phyloP scores from a whole-genome alignment of 2,797 vertebrate genomes.

The Melopsittacus undulatus region DNA sequence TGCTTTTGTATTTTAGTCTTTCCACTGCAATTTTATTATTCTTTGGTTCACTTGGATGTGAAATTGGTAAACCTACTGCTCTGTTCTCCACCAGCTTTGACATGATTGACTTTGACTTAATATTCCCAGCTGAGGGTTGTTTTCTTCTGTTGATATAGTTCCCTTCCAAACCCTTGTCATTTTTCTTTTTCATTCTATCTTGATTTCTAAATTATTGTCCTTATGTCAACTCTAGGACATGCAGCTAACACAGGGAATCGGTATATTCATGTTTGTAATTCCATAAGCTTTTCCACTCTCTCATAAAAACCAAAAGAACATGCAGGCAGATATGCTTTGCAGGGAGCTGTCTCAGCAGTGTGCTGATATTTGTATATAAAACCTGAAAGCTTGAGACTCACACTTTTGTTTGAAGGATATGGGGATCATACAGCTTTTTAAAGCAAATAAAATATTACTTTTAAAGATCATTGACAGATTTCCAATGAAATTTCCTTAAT shows the following conservation, averaged over 20 bases:
- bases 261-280: not conserved
- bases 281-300: not conserved
- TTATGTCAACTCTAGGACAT: slow-evolving; percentile 16
- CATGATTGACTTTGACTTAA: slow-evolving; percentile 41
- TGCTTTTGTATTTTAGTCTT: not conserved
- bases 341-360: not conserved
- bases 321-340: not conserved
- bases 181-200: slow-evolving; percentile 4
- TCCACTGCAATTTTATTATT: not conserved
- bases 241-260: not conserved
- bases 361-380: not conserved
- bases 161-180: slow-evolving; percentile 31
- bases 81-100: slow-evolving; percentile 31
- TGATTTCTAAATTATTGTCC: slow-evolving; percentile 44
- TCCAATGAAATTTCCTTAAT: not conserved
- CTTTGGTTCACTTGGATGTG: slow-evolving; percentile 20
- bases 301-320: not conserved
- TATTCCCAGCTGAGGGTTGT: slow-evolving; percentile 38
- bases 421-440: accelerated
- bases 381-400: not conserved
- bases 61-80: slow-evolving; percentile 33
- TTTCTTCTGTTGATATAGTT: slow-evolving; percentile 26
- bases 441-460: not conserved
- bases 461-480: not conserved
- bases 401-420: not conserved